Percentiles rank a stretch among this genome's conserved stretches.
Conservation (phyloP, 2,888 invertebrate species). For the Xylota sylvarum region DNA sequence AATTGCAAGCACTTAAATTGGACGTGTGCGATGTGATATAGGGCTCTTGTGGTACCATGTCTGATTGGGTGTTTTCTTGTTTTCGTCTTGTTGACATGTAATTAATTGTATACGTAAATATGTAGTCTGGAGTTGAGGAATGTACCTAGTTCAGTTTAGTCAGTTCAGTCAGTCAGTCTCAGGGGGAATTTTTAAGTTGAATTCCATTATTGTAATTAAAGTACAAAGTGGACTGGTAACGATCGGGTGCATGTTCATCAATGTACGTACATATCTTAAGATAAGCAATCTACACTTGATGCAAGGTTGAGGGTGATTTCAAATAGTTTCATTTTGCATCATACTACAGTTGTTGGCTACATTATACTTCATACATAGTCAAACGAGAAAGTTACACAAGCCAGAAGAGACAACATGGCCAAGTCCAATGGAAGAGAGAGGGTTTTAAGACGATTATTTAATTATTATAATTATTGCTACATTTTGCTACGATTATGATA, state of each 20-base stretch:
- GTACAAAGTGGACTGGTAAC: background rate
- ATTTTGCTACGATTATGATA: no score
- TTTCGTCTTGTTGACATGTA: slow-evolving; percentile 18
- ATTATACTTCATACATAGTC: no score
- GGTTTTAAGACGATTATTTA: no score
- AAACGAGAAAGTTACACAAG: no score
- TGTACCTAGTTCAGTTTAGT: background rate
- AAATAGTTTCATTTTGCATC: no score
- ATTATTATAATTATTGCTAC: no score
- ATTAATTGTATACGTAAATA: background rate
- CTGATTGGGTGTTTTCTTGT: slow-evolving; percentile 23
- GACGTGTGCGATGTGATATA: background rate
- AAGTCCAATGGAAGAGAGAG: no score
- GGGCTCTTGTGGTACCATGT: background rate
- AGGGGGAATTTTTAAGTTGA: background rate
- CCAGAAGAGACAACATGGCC: no score
- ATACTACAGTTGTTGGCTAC: no score
- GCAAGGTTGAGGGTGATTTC: no score
- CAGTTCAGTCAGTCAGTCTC: background rate
- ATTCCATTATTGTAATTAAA: background rate
- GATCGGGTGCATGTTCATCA: background rate
- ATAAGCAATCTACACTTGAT: no score
- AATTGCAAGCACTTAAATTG: slow-evolving; percentile 39
- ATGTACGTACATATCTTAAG: no score
- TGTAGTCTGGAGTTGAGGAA: background rate